Conservation (phyloP, 2,113 vertebrate species). For the Bufo bufo region DNA sequence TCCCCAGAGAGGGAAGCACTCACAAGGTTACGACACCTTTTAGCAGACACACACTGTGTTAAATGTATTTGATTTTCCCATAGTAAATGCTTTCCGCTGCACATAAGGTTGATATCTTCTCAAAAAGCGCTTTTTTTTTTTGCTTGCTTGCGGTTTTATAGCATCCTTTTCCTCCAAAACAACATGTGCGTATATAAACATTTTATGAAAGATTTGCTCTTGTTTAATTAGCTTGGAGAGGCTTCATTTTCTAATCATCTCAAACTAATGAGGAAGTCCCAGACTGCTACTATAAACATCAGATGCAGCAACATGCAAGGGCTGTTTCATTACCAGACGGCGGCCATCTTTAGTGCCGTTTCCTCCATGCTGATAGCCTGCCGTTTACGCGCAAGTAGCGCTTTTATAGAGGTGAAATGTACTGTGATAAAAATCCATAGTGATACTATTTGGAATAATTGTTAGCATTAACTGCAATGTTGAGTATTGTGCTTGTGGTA, state of each 20-base stretch:
- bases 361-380: background rate
- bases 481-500: background rate
- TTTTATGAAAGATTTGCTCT: constrained; percentile 50
- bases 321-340: constrained; percentile 24
- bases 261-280: constrained; percentile 50
- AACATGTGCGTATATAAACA: constrained; percentile 45
- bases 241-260: constrained; percentile 51
- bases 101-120: background rate
- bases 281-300: constrained; percentile 49
- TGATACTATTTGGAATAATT: background rate
- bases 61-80: constrained; percentile 41
- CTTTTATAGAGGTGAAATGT: background rate
- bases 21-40: constrained; percentile 43
- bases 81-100: constrained; percentile 19
- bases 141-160: constrained; percentile 30
- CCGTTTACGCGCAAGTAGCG: background rate
- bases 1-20: constrained; percentile 24
- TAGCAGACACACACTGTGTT: constrained; percentile 4
- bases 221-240: constrained; percentile 47
- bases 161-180: constrained; percentile 43
- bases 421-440: background rate
- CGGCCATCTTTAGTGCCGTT: constrained; percentile 32
- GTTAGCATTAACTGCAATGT: constrained; percentile 3
- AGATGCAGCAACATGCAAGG: constrained; percentile 20
- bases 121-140: constrained; percentile 17